These are phyloP conservation scores for Aldrovandia affinis DNA, from an alignment of 2,797 vertebrate genomes.

Conservation along the genomic window DNA sequence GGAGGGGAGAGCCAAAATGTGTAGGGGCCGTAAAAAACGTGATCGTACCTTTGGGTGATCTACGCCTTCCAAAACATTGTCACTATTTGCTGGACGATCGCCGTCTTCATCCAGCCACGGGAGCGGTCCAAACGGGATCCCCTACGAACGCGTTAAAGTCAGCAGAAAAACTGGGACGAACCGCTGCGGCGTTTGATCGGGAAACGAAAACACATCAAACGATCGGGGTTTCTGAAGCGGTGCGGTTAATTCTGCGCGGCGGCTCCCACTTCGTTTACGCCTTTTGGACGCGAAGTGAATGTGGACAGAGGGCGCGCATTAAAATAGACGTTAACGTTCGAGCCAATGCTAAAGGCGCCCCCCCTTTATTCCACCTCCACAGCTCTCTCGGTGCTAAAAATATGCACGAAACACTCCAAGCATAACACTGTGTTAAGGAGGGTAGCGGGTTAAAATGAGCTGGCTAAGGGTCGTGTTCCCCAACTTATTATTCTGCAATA, in stretches of 20 bases:
- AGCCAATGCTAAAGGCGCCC: background rate
- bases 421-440: constrained; percentile 27
- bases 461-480: background rate
- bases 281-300: constrained; percentile 52
- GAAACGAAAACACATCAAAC: constrained; percentile 66
- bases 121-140: constrained; percentile 43
- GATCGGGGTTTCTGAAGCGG: constrained; percentile 57
- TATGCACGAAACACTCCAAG: constrained; percentile 16
- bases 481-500: constrained; percentile 34
- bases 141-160: constrained; percentile 49
- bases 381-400: background rate
- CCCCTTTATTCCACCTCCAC: constrained; percentile 6
- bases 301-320: constrained; percentile 17
- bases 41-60: constrained; percentile 7
- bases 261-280: constrained; percentile 50
- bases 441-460: background rate
- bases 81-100: constrained; percentile 57
- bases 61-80: constrained; percentile 50
- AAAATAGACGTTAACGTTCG: constrained; percentile 14
- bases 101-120: constrained; percentile 41
- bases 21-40: background rate
- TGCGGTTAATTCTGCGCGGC: constrained; percentile 54
- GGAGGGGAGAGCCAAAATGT: background rate
- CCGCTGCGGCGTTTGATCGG: constrained; percentile 54
- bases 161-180: constrained; percentile 44